Conservation (phyloP, 2,888 invertebrate genomes). For the Apocheima hispidaria region DNA sequence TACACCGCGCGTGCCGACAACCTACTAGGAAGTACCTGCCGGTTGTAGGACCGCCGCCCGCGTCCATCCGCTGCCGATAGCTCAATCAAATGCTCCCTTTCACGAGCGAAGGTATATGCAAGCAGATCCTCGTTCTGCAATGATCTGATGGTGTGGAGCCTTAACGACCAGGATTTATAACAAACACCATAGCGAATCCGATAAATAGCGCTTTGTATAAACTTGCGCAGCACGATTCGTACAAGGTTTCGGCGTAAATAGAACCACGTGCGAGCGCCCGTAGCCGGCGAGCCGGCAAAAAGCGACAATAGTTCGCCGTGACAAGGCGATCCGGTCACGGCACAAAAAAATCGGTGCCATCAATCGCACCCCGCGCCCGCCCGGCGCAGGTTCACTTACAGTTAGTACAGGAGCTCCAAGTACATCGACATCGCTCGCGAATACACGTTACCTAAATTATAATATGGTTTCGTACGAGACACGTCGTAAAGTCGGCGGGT, state of each 20-base stretch:
- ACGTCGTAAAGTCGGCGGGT: neutral
- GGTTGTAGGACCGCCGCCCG: conserved; percentile 1
- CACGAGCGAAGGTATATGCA: neutral
- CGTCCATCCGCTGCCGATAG: neutral
- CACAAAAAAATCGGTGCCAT: neutral
- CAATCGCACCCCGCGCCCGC: neutral
- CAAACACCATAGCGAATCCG: conserved; percentile 31
- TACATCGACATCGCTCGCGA: neutral
- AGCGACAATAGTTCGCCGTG: conserved; percentile 35
- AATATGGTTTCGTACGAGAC: neutral
- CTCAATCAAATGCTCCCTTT: neutral
- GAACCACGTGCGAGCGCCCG: conserved; percentile 27
- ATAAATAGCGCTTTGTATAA: conserved; percentile 31
- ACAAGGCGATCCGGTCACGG: conserved; percentile 10
- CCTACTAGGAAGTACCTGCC: conserved; percentile 3
- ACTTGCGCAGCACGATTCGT: conserved; percentile 22
- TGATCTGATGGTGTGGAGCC: neutral
- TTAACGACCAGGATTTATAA: conserved; percentile 10
- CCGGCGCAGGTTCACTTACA: neutral
- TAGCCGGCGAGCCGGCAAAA: conserved; percentile 17
- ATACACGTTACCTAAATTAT: neutral
- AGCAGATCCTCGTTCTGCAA: neutral
- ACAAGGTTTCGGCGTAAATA: conserved; percentile 27
- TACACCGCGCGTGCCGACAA: conserved; percentile 48
- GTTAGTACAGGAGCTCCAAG: neutral